Conservation (phyloP, 1,140 invertebrate species). For the Eupristina koningsbergeri region DNA sequence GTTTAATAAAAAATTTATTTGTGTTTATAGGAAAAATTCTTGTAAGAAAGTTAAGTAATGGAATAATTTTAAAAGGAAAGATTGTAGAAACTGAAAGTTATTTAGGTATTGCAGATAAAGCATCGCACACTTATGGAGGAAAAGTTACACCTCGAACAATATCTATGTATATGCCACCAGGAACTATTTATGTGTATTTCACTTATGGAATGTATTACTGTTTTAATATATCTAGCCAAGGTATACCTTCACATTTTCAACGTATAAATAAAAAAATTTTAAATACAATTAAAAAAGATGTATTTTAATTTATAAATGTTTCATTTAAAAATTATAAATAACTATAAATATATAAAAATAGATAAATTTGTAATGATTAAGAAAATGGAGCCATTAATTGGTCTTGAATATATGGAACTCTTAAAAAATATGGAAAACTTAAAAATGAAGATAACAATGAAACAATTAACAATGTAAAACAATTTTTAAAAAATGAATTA, state of each 20-base stretch:
- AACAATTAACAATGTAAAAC: slow-evolving; percentile 57
- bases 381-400: slow-evolving; percentile 79
- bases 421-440: slow-evolving; percentile 60
- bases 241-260: slow-evolving; percentile 61
- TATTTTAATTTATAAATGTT: not conserved
- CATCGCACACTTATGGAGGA: slow-evolving; percentile 80
- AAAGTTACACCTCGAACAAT: slow-evolving; percentile 79
- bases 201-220: slow-evolving; percentile 90
- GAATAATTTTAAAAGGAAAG: slow-evolving; percentile 75
- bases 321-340: not conserved
- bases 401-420: slow-evolving; percentile 75
- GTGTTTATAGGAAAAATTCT: slow-evolving; percentile 74
- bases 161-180: slow-evolving; percentile 86
- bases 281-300: not conserved
- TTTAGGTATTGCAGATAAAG: slow-evolving; percentile 81
- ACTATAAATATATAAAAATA: slow-evolving; percentile 67
- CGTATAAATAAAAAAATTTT: not conserved
- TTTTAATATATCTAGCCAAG: slow-evolving; percentile 86
- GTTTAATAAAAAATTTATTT: not conserved
- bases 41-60: slow-evolving; percentile 75
- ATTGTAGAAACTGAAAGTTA: slow-evolving; percentile 90
- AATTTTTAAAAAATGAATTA: slow-evolving; percentile 75
- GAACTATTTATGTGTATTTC: slow-evolving; percentile 86
- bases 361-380: slow-evolving; percentile 80
- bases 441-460: slow-evolving; percentile 54